A percentile compares a stretch with the other conserved stretches of the same genome.
Evolutionary conservation across 2,888 invertebrate genomes (phyloP).

Genomic region (Papilio protenor): DNA sequence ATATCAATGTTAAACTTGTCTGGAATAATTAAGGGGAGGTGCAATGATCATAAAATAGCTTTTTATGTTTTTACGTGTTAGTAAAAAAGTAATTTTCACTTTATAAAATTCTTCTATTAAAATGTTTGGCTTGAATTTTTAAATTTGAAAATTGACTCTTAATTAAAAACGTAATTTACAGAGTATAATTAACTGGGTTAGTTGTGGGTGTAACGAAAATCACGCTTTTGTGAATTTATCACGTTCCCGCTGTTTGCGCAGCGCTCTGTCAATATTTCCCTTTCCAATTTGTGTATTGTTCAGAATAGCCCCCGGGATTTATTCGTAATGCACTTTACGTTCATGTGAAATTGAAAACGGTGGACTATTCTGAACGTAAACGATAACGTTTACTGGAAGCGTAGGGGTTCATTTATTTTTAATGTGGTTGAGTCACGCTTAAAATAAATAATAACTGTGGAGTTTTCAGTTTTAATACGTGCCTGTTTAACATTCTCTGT

Average conservation of each 20-base stretch:
- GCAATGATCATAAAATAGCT: background rate
- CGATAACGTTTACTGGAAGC: background rate
- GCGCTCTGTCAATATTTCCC: conserved; percentile 36
- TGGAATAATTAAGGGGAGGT: background rate
- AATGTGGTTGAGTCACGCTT: conserved; percentile 2
- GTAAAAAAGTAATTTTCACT: background rate
- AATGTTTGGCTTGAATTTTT: background rate
- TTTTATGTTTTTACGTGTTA: background rate
- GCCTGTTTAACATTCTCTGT: background rate
- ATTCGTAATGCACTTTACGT: conserved; percentile 11
- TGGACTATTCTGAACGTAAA: background rate
- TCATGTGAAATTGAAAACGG: background rate
- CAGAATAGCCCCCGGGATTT: conserved; percentile 19
- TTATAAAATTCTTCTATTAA: background rate
- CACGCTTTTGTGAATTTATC: conserved; percentile 37
- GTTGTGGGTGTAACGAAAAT: conserved; percentile 37
- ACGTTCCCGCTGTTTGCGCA: conserved; percentile 37
- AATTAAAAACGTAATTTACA: conserved; percentile 10
- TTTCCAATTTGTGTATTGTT: conserved; percentile 33
- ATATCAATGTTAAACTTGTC: conserved; percentile 5
- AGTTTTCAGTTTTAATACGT: background rate
- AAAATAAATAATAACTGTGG: background rate
- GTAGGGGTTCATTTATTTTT: background rate
- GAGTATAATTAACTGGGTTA: conserved; percentile 9
- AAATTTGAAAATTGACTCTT: conserved; percentile 3